Base-by-base conservation (phyloP, 1,140 invertebrate genomes). In the Reticulitermes speratus region DNA sequence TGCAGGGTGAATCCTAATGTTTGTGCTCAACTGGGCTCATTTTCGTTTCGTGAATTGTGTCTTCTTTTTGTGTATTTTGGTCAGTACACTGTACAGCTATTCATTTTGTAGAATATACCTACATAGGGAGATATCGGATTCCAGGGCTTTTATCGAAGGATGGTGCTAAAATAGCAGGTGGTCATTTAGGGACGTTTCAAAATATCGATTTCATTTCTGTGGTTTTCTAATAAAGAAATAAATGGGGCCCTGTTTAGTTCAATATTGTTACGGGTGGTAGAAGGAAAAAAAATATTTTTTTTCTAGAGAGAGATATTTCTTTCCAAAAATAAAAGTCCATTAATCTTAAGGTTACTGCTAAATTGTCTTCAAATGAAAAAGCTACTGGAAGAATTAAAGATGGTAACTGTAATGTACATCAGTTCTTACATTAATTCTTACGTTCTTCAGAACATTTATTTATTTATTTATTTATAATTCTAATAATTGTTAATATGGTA, bases 1-100 rank as follows among this genome's bases (percentile, higher is more conserved):
- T 25, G n/a, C 65, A n/a, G 65, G 65, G 65, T 75, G 65, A 75
- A 75, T 75, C 65, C 65, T 30, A 75, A 75, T 75, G 65, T 75
- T 75, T 75, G 65, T 75, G n/a, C 65, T 75, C 65, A 75, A 75
- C 65, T 75, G n/a, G 8, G n/a, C 65, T 75, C 65, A 30, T 23
- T 23, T 65, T 65, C 21, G 59, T 65, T 21, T n/a, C 25, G 59
- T 25, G 59, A n/a, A 65, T 65, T n/a, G 19, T 65, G 25, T 65
- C 59, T 65, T 65, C 59, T 65, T 9, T 75, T n/a, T 75, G 65
- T 75, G 65, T 75, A n/a, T 75, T 75, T 19, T 75, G 65, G 65
- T 75, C 65, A 30, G 12, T 30, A 75, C 65, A 30, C 25, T 30
- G 25, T 75, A 30, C 21, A 14, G 25, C 65, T 75, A 75, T 30